Percentiles rank a stretch among this genome's conserved stretches.
Conservation (phyloP, 2,888 invertebrate species). For the Periphyllus acericola region DNA sequence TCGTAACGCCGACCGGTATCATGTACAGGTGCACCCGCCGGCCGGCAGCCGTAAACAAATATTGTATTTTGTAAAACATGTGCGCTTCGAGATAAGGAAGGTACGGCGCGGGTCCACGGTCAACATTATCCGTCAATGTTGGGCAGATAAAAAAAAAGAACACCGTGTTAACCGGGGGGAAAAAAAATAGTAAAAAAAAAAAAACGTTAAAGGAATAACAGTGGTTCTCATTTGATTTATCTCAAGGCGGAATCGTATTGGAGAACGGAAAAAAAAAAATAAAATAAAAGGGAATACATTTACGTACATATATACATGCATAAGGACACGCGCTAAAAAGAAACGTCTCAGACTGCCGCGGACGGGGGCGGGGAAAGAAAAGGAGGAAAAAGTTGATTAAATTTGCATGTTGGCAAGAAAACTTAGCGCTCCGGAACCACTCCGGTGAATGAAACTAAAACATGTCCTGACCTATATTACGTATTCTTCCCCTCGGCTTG, state of each 20-base stretch:
- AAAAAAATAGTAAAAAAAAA: not conserved
- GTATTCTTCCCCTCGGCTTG: not conserved
- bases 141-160: slow-evolving; percentile 15
- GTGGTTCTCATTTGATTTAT: slow-evolving; percentile 30
- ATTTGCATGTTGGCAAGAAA: slow-evolving; percentile 56
- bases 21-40: too few species aligned
- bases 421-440: slow-evolving; percentile 38
- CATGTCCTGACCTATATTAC: slow-evolving; percentile 19
- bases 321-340: not conserved
- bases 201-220: slow-evolving; percentile 15
- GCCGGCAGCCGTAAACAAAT: slow-evolving; percentile 17
- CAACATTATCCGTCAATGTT: slow-evolving; percentile 48
- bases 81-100: slow-evolving; percentile 46
- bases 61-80: slow-evolving; percentile 47
- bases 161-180: not conserved
- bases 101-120: slow-evolving; percentile 24
- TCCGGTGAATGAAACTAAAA: slow-evolving; percentile 44
- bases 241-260: not conserved
- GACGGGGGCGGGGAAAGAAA: too few species aligned
- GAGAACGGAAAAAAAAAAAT: not conserved
- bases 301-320: not conserved
- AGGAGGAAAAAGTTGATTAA: slow-evolving; percentile 38
- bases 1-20: too few species aligned
- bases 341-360: not conserved
- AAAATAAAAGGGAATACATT: not conserved